These are phyloP conservation scores for Tolypeutes matacus DNA, from an alignment of 2,797 vertebrate genomes.

Conservation along the genomic window DNA sequence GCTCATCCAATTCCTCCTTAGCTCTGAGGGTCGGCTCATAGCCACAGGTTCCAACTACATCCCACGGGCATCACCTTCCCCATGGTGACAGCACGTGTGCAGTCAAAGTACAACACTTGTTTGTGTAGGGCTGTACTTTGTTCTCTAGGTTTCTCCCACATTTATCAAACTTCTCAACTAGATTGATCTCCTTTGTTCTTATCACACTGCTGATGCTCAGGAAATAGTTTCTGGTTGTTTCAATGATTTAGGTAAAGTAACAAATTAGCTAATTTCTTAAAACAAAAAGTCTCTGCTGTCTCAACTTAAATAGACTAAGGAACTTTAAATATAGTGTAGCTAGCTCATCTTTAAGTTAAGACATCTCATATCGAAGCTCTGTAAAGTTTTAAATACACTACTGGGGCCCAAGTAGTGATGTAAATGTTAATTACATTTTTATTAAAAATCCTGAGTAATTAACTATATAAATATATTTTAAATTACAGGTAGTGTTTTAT, in stretches of 20 bases:
- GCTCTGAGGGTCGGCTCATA: neutral
- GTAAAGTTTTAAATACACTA: neutral
- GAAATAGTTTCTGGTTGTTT: neutral
- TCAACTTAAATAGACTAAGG: neutral
- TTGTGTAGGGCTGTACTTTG: neutral
- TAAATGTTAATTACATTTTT: neutral
- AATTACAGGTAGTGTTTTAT: neutral
- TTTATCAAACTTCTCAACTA: neutral
- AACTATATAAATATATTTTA: neutral
- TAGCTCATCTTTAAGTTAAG: neutral
- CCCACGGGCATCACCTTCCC: neutral
- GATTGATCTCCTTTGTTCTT: neutral
- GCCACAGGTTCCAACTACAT: neutral
- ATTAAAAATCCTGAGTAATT: neutral
- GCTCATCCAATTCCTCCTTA: neutral
- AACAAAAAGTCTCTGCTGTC: neutral
- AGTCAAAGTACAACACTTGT: neutral
- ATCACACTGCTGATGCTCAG: neutral
- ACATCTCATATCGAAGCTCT: neutral
- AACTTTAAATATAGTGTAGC: neutral
- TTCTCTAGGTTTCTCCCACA: neutral
- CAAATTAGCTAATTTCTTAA: neutral
- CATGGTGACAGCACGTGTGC: rapidly evolving
- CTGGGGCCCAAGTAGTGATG: neutral
- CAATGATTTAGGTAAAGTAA: neutral